Base-by-base conservation (phyloP, 2,797 vertebrate genomes). In the Psittacula echo region DNA sequence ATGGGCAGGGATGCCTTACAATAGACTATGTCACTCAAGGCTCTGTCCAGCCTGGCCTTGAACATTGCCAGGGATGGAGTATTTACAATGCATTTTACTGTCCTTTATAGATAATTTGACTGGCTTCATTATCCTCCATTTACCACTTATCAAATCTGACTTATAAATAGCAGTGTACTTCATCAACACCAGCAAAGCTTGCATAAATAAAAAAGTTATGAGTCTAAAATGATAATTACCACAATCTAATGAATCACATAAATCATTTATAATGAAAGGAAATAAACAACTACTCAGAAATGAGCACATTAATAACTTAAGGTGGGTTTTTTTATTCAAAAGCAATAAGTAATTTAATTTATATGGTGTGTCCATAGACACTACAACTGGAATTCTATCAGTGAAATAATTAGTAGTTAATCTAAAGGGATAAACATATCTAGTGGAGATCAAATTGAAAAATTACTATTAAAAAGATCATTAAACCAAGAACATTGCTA, bases 161-260 rank as follows among this genome's bases (percentile, higher is more conserved):
- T 94, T 94, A 45, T 78, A 95, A 94, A 93, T 89, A 89, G 83
- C 67, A 58, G 30, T 51, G 21, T 68, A 86, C 50, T 97, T 96
- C 96, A 97, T 97, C 96, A 97, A 92, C 77, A 94, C 29, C 37
- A 96, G 89, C 34, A 85, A 92, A 94, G 42, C 66, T 89, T 83
- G 48, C 94, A 96, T 95, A 96, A 97, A 96, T 89, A 97, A 95
- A 83, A 96, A 91, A 74, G 85, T 97, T 97, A 95, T 88, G 93
- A 97, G 83, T 95, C 93, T 97, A 97, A 97, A 97, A 95, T 97
- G 96, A 98, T 97, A 97, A 98, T 98, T 98, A 98, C 94, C 61
- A 81, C 89, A 93, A 95, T 97, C 66, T 98, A 98, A 98, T 98
- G 97, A 98, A 98, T 97, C 96, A 92, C 92, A 98, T 98, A 98